These are phyloP conservation scores for Nymphalis io DNA, from an alignment of 1,140 invertebrate species.

Conservation along the genomic window DNA sequence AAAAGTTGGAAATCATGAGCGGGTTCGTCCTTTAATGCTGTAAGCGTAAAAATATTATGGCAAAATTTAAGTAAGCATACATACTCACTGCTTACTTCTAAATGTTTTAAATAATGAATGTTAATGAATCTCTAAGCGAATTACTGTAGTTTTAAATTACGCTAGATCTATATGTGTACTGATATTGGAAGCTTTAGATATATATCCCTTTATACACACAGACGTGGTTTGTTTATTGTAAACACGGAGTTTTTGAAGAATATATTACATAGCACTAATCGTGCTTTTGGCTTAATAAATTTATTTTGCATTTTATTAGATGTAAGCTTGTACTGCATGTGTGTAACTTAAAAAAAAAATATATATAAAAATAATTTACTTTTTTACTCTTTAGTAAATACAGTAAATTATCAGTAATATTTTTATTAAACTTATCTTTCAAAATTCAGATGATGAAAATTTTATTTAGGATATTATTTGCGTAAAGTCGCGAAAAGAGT, in stretches of 20 bases:
- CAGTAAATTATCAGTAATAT: too few species aligned
- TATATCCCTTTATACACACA: constrained; percentile 9
- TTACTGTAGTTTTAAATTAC: neutral
- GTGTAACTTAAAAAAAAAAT: constrained; percentile 6
- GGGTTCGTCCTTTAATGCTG: constrained; percentile 55
- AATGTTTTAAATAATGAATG: neutral
- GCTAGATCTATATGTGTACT: neutral
- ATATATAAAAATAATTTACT: too few species aligned
- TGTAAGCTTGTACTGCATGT: neutral
- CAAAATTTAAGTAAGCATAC: neutral
- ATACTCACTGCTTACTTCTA: neutral
- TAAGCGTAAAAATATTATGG: constrained; percentile 37
- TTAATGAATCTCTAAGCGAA: neutral
- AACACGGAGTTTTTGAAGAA: constrained; percentile 9
- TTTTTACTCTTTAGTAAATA: too few species aligned
- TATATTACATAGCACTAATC: constrained; percentile 8
- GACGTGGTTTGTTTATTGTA: neutral
- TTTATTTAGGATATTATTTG: too few species aligned
- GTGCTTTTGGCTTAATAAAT: constrained; percentile 6
- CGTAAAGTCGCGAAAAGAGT: too few species aligned
- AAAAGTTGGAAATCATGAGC: constrained; percentile 64
- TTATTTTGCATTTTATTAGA: constrained; percentile 16
- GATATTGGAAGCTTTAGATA: neutral
- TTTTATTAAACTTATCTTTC: too few species aligned
- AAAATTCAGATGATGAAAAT: too few species aligned